Evolutionary conservation across 2,888 invertebrate genomes (phyloP).

Genomic region (Caenorhabditis drosophilae): DNA sequence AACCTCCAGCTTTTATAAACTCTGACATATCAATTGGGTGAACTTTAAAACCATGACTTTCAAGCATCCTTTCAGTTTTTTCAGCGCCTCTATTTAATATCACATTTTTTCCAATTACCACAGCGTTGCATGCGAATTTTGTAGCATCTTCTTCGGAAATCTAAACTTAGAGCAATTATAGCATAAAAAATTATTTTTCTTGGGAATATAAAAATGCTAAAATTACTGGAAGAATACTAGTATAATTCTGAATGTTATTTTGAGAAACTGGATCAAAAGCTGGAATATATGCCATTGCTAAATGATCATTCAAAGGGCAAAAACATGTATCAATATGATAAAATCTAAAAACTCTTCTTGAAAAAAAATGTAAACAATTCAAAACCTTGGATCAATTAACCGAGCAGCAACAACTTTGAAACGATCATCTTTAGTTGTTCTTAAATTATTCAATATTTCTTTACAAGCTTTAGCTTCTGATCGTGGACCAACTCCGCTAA

Average conservation of each 20-base stretch:
- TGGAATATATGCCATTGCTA: constrained; percentile 58
- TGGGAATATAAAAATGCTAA: background rate
- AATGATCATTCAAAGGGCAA: constrained; percentile 61
- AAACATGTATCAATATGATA: constrained; percentile 68
- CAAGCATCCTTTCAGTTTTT: constrained; percentile 48
- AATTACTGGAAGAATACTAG: constrained; percentile 52
- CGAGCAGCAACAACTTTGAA: constrained; percentile 25
- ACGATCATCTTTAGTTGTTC: constrained; percentile 13
- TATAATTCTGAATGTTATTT: constrained; percentile 57
- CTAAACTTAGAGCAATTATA: too few species aligned
- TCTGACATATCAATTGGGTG: constrained; percentile 63
- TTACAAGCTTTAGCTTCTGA: constrained; percentile 53
- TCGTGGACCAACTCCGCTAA: constrained; percentile 64
- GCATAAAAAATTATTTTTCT: background rate
- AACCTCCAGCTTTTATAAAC: constrained; percentile 67
- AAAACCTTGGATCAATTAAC: constrained; percentile 20
- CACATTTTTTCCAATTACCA: constrained; percentile 62
- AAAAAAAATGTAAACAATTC: background rate
- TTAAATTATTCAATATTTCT: constrained; percentile 45
- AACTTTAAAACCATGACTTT: constrained; percentile 53
- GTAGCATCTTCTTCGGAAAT: constrained; percentile 58
- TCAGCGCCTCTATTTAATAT: constrained; percentile 59
- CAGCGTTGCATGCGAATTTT: constrained; percentile 65
- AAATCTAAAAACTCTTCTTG: constrained; percentile 41
- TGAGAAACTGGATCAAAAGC: constrained; percentile 61